Percentiles rank a stretch among this genome's conserved stretches.
These are phyloP conservation scores for Eidolon helvum DNA, from an alignment of 2,113 vertebrate species.

Conservation along the genomic window DNA sequence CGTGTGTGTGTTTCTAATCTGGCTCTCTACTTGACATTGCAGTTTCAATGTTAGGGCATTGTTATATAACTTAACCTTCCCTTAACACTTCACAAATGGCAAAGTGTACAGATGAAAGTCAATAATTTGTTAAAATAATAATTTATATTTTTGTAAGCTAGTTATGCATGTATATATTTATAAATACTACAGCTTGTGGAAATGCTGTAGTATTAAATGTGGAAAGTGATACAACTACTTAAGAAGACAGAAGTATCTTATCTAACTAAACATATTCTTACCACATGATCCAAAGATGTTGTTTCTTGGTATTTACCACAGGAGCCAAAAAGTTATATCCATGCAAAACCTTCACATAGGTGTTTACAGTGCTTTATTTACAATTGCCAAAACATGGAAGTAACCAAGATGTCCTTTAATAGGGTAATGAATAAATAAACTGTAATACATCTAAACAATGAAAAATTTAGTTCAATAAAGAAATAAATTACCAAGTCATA, in stretches of 20 bases:
- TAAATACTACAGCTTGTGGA: neutral
- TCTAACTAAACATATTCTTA: neutral
- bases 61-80: neutral
- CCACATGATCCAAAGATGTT: neutral
- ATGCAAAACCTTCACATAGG: neutral
- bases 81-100: neutral
- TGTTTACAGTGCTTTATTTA: neutral
- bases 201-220: neutral
- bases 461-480: neutral
- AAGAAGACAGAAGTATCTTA: neutral
- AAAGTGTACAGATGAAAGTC: neutral
- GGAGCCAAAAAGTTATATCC: neutral
- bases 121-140: neutral
- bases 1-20: neutral
- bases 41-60: neutral
- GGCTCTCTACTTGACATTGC: neutral
- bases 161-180: neutral
- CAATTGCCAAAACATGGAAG: neutral
- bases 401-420: neutral
- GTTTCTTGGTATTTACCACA: neutral
- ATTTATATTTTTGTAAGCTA: neutral
- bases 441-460: neutral
- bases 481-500: neutral
- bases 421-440: neutral
- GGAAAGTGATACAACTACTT: neutral